Base-by-base conservation (phyloP, 2,888 invertebrate species). In the Apomyelois bistriatella region DNA sequence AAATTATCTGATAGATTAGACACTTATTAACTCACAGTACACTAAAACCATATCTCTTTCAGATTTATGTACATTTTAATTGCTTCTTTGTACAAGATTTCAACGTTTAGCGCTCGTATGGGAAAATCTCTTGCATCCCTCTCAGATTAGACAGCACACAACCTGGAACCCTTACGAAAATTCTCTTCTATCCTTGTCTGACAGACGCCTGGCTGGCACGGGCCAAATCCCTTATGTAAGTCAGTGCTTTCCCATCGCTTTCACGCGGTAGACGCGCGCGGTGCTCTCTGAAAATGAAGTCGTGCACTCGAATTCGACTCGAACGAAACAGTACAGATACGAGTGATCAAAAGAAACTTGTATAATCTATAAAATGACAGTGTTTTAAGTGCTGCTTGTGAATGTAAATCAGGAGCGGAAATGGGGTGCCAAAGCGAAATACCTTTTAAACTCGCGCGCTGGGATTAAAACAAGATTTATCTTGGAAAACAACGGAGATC, bases 161-260 rank as follows among this genome's bases (percentile, higher is more conserved):
- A 72, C 69, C 77, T 75, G 78, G 79, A 80, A 74, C 81, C 82
- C 82, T 78, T 77, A 76, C 69, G 72, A 76, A 77, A 73, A 67
- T 64, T 55, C 62, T 82, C 66, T 67, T 62, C 80, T 63, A 63
- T 89, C 88, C 79, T 80, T 74, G 64, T 88, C 85, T 65, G 63
- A 58, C 79, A 69, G 68, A 66, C 66, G 69, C 76, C 78, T 68
- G 70, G 78, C 76, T 82, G 79, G 82, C 78, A 79, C 76, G 74
- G 79, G 79, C 74, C 70, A 70, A 78, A 74, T 85, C 84, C 89
- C 90, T 89, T 89, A 90, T 86, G 85, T 90, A 89, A 89, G 88
- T 76, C 85, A 90, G 90, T 89, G 79, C 82, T 82, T 67, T 66
- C 62, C 62, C 62, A 67, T 60, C 64, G 58, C 61, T 62, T 70